phyloP scores from a whole-genome alignment of 2,888 invertebrate genomes.

The Temnothorax unifasciatus region DNA sequence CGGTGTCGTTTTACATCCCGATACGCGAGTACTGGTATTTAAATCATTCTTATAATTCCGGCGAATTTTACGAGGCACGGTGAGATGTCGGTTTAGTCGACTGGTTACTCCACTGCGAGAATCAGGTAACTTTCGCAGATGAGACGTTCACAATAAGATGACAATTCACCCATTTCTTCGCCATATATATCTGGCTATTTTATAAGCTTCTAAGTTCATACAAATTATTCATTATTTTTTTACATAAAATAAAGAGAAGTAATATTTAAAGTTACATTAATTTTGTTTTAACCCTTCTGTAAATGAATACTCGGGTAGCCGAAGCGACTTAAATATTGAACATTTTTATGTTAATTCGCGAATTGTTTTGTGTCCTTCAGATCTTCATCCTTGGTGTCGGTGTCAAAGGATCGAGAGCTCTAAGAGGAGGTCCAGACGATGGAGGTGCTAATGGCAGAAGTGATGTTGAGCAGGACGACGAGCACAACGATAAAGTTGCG shows the following conservation, averaged over 20 bases:
- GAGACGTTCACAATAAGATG: too few species aligned
- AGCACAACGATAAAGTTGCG: slow-evolving; percentile 62
- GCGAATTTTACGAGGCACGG: slow-evolving; percentile 29
- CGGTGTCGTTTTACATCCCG: neutral
- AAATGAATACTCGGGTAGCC: too few species aligned
- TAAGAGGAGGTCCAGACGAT: slow-evolving; percentile 37
- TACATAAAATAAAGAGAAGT: neutral
- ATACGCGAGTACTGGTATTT: neutral
- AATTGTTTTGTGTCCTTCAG: too few species aligned
- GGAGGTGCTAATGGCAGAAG: slow-evolving; percentile 63
- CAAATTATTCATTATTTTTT: neutral
- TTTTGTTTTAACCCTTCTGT: too few species aligned
- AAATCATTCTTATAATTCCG: neutral
- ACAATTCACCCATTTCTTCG: neutral
- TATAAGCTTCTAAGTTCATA: neutral
- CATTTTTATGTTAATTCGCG: too few species aligned
- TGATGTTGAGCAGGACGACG: slow-evolving; percentile 34
- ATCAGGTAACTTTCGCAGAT: slow-evolving; percentile 51
- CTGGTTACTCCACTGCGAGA: slow-evolving; percentile 61
- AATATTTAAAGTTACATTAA: neutral
- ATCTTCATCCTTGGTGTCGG: neutral
- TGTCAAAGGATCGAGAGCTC: slow-evolving; percentile 3
- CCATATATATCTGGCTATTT: neutral
- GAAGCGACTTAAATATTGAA: too few species aligned
- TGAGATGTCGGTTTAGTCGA: slow-evolving; percentile 52